Evolutionary conservation across 2,797 vertebrate genomes (phyloP), one percentile per base, ranked within the genome.

Genomic region (Halcyon smyrnensis): DNA sequence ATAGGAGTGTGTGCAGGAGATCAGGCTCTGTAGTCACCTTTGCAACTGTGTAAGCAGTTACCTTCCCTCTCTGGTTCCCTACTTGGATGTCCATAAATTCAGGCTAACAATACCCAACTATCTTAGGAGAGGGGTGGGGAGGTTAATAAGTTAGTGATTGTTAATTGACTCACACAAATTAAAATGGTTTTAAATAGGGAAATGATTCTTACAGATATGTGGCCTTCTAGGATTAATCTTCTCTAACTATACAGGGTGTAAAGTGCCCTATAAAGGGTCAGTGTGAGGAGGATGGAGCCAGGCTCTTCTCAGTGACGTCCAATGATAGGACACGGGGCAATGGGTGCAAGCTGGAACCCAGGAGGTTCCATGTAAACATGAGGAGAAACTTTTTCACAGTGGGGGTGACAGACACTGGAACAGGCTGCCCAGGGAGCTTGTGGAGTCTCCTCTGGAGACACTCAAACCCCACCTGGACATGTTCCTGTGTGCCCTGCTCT

Each of bases 61-160:
- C 27, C 53, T 93, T 11, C 34, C 18, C 14, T 45, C 43, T 76
- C 78, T 85, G 75, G 89, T 95, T 94, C 88, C 84, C 70, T n/a
- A 0, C 64, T 37, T 56, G n/a, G 11, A 77, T 89, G 56, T 48
- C 68, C 56, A 70, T 81, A 93, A 95, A 91, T 76, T 48, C 82
- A 75, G 43, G 36, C 65, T 84, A 88, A 94, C 87, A 95, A 82
- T 68, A 60, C 56, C 2, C 2, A 70, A 1, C 37, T 77, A 41
- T 88, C 51, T 84, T 36, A 81, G 53, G 48, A 90, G 84, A 82
- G 9, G 48, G 73, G 46, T 89, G 87, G 67, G 64, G 70, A 94
- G 28, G 88, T 94, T 96, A 94, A 90, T 95, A 73, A 94, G 73
- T 95, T 82, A 90, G 77, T 60, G 74, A 95, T 95, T 88, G 65